Evolutionary conservation across 1,140 invertebrate species (phyloP), one percentile per base, ranked within the genome.

Genomic region (Saccostrea cuccullata): DNA sequence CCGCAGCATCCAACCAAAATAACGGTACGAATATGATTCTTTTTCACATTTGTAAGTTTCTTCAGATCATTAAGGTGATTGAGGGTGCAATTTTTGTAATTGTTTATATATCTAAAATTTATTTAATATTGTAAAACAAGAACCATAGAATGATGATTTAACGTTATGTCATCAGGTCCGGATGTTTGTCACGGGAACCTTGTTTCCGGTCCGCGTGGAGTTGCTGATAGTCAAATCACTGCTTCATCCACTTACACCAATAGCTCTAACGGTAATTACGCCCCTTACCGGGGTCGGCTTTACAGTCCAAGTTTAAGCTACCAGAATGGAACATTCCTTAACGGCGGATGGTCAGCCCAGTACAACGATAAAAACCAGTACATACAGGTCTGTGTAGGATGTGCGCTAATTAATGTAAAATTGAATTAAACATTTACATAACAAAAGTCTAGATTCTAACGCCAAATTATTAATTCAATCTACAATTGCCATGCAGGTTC

Each of bases 121-220:
- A 3, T 36, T 2, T 47, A 47, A 47, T 47, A 47, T 47, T 5
- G 47, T 9, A 47, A 3, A 0, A 6, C 6, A 3, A 47, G 47
- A 47, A 47, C 47, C 47, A 47, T 9, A 47, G 47, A 47, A 47
- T 47, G 6, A 47, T 47, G 47, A 47, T 5, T 47, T 47, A 6
- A 47, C 5, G 1, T 47, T 5, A 47, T 47, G 5, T 5, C 0
- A 20, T 64, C 70, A 91, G 90, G 89, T 11, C 88, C 88, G 15
- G 88, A 92, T 55, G 89, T 89, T 15, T 91, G 91, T 87, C 88
- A 89, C 67, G 89, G 86, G 47, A 89, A 90, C 55, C 60, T 91
- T 11, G 86, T 91, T n/a, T 88, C 91, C 47, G 91, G 91, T 55
- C 67, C 26, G 2, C 85, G 88, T 26, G 91, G 89, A 17, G 87